Conservation (phyloP, 2,888 invertebrate species). For the Cryptocheilus praepositus region DNA sequence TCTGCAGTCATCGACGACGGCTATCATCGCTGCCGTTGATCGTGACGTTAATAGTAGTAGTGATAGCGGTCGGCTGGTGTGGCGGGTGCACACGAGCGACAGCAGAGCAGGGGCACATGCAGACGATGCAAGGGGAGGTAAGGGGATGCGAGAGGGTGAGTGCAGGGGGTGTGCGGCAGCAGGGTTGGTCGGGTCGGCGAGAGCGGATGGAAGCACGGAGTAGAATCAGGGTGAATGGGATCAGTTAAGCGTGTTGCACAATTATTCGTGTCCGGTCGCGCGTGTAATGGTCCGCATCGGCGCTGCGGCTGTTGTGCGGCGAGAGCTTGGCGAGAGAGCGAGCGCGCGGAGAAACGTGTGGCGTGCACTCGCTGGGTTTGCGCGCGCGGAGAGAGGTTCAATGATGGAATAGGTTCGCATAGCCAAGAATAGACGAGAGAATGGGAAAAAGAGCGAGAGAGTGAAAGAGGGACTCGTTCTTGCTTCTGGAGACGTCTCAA, state of each 20-base stretch:
- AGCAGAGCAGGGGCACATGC: slow-evolving; percentile 13
- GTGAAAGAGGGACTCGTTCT: background rate
- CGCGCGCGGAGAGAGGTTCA: background rate
- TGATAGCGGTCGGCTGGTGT: slow-evolving; percentile 40
- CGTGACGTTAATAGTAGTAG: slow-evolving; percentile 21
- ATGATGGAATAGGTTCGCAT: background rate
- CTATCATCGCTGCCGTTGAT: slow-evolving; percentile 27
- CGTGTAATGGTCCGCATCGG: slow-evolving; percentile 80
- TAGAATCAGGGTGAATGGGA: slow-evolving; percentile 77
- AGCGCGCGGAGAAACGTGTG: background rate
- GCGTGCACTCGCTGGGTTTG: no score
- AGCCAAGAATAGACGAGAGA: background rate
- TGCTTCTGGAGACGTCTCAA: background rate
- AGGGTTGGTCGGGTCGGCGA: slow-evolving; percentile 45
- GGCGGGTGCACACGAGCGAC: slow-evolving; percentile 50
- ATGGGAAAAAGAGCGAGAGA: no score
- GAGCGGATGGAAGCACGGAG: slow-evolving; percentile 64
- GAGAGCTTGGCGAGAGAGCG: slow-evolving; percentile 46
- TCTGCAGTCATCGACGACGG: background rate
- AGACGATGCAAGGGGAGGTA: slow-evolving; percentile 47
- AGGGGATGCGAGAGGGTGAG: slow-evolving; percentile 28
- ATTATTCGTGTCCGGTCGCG: slow-evolving; percentile 81
- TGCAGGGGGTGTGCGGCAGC: slow-evolving; percentile 10
- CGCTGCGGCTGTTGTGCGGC: slow-evolving; percentile 73
- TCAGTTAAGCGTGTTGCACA: slow-evolving; percentile 81